phyloP scores from a whole-genome alignment of 2,888 invertebrate species.

The Spilarctia lutea region DNA sequence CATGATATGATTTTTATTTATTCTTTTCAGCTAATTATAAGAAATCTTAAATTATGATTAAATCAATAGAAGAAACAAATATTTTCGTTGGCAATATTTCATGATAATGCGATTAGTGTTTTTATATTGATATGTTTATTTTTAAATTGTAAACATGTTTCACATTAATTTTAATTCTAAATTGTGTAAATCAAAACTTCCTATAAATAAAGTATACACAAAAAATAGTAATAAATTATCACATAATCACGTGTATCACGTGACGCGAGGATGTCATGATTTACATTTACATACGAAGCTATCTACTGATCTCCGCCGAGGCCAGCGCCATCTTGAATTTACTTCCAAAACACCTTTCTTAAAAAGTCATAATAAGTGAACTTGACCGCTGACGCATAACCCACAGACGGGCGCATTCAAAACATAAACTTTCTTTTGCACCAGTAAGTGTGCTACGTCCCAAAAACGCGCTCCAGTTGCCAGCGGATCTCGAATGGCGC shows the following conservation, averaged over 20 bases:
- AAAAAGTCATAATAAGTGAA: constrained; percentile 35
- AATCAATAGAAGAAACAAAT: neutral
- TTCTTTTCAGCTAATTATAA: neutral
- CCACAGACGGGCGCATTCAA: constrained; percentile 34
- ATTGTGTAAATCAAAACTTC: neutral
- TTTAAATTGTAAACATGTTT: neutral
- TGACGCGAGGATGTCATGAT: neutral
- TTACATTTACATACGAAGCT: neutral
- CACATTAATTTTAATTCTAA: neutral
- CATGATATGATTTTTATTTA: neutral
- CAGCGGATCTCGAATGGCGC: constrained; percentile 50
- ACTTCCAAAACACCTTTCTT: constrained; percentile 11
- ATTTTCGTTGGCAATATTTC: too few species aligned
- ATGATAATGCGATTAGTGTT: neutral
- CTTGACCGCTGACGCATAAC: constrained; percentile 52
- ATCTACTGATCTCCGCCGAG: neutral
- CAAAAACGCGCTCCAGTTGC: constrained; percentile 70
- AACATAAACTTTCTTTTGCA: constrained; percentile 66
- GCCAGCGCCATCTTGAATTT: neutral
- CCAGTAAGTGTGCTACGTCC: constrained; percentile 69
- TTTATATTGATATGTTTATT: neutral
- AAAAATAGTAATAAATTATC: neutral
- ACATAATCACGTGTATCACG: neutral
- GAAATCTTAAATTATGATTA: neutral
- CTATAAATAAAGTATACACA: too few species aligned